Base-by-base conservation (phyloP, 2,797 vertebrate genomes). In the Nyctibius grandis region DNA sequence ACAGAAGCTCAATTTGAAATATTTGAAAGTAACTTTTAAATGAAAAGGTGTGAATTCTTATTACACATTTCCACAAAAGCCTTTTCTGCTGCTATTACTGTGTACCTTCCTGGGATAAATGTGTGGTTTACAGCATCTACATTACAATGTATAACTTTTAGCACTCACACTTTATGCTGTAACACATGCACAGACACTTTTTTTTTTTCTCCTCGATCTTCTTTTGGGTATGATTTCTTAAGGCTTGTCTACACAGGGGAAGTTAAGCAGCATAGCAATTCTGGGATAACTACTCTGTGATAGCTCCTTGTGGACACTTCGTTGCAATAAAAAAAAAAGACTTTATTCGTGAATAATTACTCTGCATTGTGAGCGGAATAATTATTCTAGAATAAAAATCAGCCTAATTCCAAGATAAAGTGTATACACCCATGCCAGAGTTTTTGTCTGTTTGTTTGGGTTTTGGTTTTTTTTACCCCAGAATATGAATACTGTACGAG, bases 281-380 rank as follows among this genome's bases (percentile, higher is more conserved):
- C 91, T 61, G 47, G 81, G 82, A 94, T 96, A 96, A 96, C 91
- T 95, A 86, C 92, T 89, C 61, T 78, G 42, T 89, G 92, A 97
- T 96, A 95, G 95, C 89, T 96, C 95, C 96, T 95, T 33, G 16
- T 93, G 91, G 95, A 94, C 92, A 92, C 65, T 94, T 94, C 92
- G 94, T 51, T 81, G 95, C 87, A 93, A 93, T 95, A 69, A 95
- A 95, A 95, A 94, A 93, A 97, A 96, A 81, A 77, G 45, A 83
- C 89, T 96, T 94, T 95, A 93, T 94, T 96, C 36, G 42, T 95
- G 89, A 96, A 96, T 96, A 96, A 96, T 96, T 96, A 91, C 92
- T 59, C 64, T 91, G 75, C 69, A 89, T 92, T 96, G 91, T 86
- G 85, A 96, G 72, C 78, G 60, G 82, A 94, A 95, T 92, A 96